A percentile compares a stretch with the other conserved stretches of the same genome.
Evolutionary conservation across 2,888 invertebrate genomes (phyloP).

Genomic region (Rapana venosa): DNA sequence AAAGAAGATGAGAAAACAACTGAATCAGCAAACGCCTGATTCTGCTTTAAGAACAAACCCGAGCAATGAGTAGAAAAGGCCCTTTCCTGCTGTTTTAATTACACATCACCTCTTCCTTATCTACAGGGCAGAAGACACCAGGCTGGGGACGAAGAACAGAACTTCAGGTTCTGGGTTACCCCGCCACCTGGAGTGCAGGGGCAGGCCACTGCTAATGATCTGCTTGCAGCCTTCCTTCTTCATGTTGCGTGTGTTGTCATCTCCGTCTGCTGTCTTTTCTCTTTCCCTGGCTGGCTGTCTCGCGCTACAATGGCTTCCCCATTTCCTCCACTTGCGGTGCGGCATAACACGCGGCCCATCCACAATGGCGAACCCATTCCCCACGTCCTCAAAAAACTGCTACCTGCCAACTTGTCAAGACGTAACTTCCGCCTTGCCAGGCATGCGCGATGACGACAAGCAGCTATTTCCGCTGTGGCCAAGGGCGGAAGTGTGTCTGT

Average conservation of each 20-base stretch:
- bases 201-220: too few species aligned
- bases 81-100: too few species aligned
- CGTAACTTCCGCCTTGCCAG: constrained; percentile 31
- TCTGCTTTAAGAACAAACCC: too few species aligned
- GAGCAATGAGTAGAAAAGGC: too few species aligned
- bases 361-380: constrained; percentile 22
- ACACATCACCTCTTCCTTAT: too few species aligned
- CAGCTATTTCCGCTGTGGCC: constrained; percentile 36
- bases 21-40: too few species aligned
- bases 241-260: constrained; percentile 3
- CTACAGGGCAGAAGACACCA: too few species aligned
- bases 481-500: constrained; percentile 34
- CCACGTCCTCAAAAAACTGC: constrained; percentile 17
- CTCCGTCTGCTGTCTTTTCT: not conserved
- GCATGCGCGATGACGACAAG: constrained; percentile 36
- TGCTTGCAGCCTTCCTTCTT: not conserved
- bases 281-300: not conserved
- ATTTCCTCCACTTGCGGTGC: not conserved
- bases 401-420: constrained; percentile 34
- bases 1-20: too few species aligned
- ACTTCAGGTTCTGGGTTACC: too few species aligned
- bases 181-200: too few species aligned
- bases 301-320: constrained; percentile 5
- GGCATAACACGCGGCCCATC: constrained; percentile 4
- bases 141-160: too few species aligned